These are phyloP conservation scores for Hemicordylus capensis DNA, from an alignment of 2,113 vertebrate genomes.

Conservation along the genomic window DNA sequence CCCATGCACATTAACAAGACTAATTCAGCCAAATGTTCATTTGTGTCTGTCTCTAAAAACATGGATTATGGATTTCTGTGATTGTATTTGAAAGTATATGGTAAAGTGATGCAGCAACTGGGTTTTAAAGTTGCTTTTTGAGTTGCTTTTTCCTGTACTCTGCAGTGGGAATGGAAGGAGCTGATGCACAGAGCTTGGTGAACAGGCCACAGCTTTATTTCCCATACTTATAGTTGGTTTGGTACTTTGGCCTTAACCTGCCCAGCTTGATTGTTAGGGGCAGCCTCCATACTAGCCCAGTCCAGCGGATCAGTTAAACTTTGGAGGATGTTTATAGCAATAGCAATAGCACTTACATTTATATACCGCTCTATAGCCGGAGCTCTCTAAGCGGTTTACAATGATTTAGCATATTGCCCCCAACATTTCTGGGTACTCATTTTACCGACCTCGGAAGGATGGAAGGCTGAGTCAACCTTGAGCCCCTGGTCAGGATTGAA, in stretches of 20 bases:
- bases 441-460: no score
- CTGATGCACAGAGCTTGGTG: not conserved
- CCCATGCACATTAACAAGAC: not conserved
- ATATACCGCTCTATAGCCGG: no score
- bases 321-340: no score
- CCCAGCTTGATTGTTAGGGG: not conserved
- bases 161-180: not conserved
- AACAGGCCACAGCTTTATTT: not conserved
- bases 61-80: not conserved
- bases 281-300: no score
- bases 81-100: not conserved
- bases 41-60: not conserved
- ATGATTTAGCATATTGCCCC: no score
- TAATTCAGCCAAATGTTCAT: not conserved
- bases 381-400: no score
- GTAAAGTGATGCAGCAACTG: constrained; percentile 16
- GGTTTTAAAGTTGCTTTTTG: not conserved
- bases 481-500: no score
- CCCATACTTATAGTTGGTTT: not conserved
- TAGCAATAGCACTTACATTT: no score
- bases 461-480: no score
- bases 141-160: not conserved
- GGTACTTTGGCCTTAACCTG: not conserved
- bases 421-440: no score
- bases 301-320: no score